Evolutionary conservation across 2,888 invertebrate genomes (phyloP), one percentile per base, ranked within the genome.

Genomic region (Meganola albula): DNA sequence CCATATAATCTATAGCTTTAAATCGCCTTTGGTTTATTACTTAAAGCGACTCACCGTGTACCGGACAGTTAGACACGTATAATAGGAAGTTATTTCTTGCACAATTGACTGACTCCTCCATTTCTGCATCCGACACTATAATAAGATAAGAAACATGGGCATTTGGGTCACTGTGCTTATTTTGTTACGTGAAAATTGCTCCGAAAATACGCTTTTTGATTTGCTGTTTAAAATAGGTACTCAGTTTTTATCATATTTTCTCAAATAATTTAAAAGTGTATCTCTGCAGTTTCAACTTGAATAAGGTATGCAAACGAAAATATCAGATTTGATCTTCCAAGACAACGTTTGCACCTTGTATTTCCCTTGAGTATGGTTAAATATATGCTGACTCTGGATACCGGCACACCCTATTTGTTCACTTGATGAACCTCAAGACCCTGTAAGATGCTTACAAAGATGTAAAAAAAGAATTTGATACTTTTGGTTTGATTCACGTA

Each of bases 351-450:
- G n/a, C n/a, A n/a, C n/a, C n/a, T n/a, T 75, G 76, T 79, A 84
- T 84, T 84, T 84, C 84, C 84, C 84, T 32, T 34, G 83, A 75
- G 84, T 55, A 63, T 56, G 48, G 41, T 71, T 74, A 79, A 73
- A 69, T 79, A 82, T 82, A 71, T 71, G 75, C 72, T 59, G 66
- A 63, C 63, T 78, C 66, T 52, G 66, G 62, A 66, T 71, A 63
- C 57, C 70, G 78, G 80, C 77, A 66, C 53, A 60, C 59, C 68
- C 63, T 78, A 82, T 84, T 83, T 80, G 75, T 82, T 67, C 67
- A 53, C 53, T 59, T 71, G 74, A 74, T 72, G 74, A 74, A 58
- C 53, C 58, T 57, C 58, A 35, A 44, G 55, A 49, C 60, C n/a
- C n/a, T n/a, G n/a, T n/a, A n/a, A n/a, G n/a, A n/a, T n/a, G n/a